These are phyloP conservation scores for Trisateles emortualis DNA, from an alignment of 2,888 invertebrate genomes.

Conservation along the genomic window DNA sequence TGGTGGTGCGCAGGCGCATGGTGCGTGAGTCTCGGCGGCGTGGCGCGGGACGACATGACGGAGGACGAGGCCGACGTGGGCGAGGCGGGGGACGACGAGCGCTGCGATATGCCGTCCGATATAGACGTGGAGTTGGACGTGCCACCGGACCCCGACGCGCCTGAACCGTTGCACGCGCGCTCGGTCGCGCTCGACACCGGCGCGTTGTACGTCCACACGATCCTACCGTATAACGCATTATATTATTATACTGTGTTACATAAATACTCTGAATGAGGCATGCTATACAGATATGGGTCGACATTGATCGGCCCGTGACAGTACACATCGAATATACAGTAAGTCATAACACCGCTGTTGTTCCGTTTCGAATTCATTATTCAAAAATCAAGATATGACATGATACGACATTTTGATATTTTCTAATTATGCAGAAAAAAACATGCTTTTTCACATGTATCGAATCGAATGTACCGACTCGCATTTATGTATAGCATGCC, in stretches of 20 bases:
- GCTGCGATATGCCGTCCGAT: slow-evolving; percentile 83
- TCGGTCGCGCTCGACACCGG: slow-evolving; percentile 89
- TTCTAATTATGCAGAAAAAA: too few relatives aligned
- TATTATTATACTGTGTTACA: background rate
- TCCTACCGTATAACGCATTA: slow-evolving; percentile 75
- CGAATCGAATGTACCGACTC: too few relatives aligned
- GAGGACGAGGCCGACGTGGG: slow-evolving; percentile 96
- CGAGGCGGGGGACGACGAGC: slow-evolving; percentile 91
- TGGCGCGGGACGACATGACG: slow-evolving; percentile 92
- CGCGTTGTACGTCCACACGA: slow-evolving; percentile 97
- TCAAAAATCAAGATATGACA: too few relatives aligned
- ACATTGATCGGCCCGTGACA: too few relatives aligned
- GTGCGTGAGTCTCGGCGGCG: slow-evolving; percentile 66
- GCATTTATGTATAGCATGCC: too few relatives aligned
- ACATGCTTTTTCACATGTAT: too few relatives aligned
- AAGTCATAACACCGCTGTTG: too few relatives aligned
- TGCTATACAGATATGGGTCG: too few relatives aligned
- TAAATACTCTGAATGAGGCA: too few relatives aligned
- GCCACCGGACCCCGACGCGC: slow-evolving; percentile 88
- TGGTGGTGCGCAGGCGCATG: slow-evolving; percentile 54
- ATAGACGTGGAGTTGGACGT: slow-evolving; percentile 87
- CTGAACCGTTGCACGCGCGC: slow-evolving; percentile 87
- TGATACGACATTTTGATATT: too few relatives aligned
- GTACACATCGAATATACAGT: too few relatives aligned
- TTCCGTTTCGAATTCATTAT: too few relatives aligned